Evolutionary conservation across 2,797 vertebrate genomes (phyloP), one percentile per base, ranked within the genome.

Genomic region (Dallia pectoralis): DNA sequence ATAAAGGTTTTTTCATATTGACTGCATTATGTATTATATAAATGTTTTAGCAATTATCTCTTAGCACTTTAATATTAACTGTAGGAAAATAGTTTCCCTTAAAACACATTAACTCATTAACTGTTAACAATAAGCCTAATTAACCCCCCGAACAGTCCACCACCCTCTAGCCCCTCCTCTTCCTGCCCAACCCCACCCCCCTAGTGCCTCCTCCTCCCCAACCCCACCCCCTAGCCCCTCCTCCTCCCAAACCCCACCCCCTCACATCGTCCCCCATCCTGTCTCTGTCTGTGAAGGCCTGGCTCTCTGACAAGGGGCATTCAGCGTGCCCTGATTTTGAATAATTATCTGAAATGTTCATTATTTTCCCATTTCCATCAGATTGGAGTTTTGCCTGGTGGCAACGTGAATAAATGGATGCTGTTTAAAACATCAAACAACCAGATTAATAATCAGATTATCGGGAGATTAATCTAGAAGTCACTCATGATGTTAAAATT

Each of bases 301-400:
- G 88, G 88, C 83, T 0, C 14, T 0, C 15, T 62, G 88, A 86
- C 88, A 89, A 82, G 64, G 71, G 73, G 87, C 82, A 71, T 86
- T 85, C 76, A 81, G 69, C 75, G 27, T 77, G 80, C 72, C 78
- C 79, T 82, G 85, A 86, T 86, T 84, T 27, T 66, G 74, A 49
- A 44, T 84, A 82, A 86, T 89, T 85, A 82, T 86, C 86, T 78
- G 71, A 87, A 87, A 88, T 86, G 82, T 87, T 89, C 78, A 85
- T 89, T 87, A 83, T 82, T 85, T 81, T 75, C 78, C 78, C 22
- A 79, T 89, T 80, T 77, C 29, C 70, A 82, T 84, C 82, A 72
- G 15, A 77, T 83, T 79, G 67, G 67, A 71, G 65, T 51, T 70
- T 68, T 53, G 76, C 75, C 79, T 75, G 15, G 53, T 67, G 79